A percentile compares a stretch with the other conserved stretches of the same genome.
Conservation (phyloP, 53 echinoderm and acorn worm species). For the Paracentrotus lividus region DNA sequence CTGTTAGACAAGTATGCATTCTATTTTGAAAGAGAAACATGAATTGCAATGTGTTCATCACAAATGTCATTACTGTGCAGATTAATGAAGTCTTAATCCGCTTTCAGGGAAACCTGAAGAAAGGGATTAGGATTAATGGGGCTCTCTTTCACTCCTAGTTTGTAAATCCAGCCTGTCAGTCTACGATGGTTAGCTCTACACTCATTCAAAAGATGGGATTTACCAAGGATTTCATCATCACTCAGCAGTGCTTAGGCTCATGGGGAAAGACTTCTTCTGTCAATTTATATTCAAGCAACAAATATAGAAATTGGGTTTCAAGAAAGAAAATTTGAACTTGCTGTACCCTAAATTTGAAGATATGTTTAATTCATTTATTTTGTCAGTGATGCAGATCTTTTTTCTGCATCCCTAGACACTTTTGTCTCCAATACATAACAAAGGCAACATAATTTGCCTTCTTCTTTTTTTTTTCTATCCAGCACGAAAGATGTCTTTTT, state of each 20-base stretch:
- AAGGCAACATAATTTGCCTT: no score
- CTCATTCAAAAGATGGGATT: neutral
- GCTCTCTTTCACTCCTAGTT: constrained; percentile 23
- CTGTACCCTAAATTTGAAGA: neutral
- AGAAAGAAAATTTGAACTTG: neutral
- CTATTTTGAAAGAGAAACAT: neutral
- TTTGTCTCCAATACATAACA: no score
- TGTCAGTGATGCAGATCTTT: neutral
- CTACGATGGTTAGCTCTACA: neutral
- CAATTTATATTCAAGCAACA: neutral
- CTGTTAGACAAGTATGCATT: neutral
- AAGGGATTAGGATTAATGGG: constrained; percentile 31
- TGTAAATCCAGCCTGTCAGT: constrained; percentile 1
- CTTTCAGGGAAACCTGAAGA: constrained; percentile 8
- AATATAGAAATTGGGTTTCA: neutral
- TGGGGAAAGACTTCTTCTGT: neutral
- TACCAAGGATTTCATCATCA: neutral
- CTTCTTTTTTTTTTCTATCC: no score
- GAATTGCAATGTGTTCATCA: constrained; percentile 6
- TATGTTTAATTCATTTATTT: no score
- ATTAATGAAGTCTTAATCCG: neutral
- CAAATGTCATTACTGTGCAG: neutral
- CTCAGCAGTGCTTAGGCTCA: neutral
- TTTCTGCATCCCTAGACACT: no score
- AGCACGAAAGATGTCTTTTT: no score